A percentile compares a stretch with the other conserved stretches of the same genome.
phyloP scores from a whole-genome alignment of 1,140 invertebrate genomes.

The Gyrodactylus bullatarudis region DNA sequence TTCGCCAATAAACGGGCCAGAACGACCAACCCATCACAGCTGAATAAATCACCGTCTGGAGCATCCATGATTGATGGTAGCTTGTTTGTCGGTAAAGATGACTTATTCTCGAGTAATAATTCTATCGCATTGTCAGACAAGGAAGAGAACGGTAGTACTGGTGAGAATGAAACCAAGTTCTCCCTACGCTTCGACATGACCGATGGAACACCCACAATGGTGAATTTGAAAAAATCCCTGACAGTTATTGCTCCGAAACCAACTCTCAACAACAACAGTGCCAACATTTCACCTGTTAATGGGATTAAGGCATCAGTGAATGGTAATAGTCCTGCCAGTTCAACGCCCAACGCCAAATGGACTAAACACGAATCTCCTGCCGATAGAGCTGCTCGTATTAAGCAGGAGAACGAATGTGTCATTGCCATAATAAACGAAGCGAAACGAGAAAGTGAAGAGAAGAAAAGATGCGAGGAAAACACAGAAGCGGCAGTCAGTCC shows the following conservation, averaged over 20 bases:
- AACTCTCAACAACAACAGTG: background rate
- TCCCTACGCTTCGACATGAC: background rate
- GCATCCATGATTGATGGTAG: background rate
- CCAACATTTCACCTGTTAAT: background rate
- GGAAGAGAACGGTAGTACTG: background rate
- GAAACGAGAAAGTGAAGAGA: background rate
- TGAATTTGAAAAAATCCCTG: background rate
- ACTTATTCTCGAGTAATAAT: background rate
- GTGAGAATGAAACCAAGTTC: background rate
- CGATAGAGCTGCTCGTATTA: background rate
- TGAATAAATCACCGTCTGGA: background rate
- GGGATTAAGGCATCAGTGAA: background rate
- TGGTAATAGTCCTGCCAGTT: background rate
- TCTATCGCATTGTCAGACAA: background rate
- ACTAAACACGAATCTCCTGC: background rate
- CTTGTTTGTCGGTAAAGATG: too few relatives aligned
- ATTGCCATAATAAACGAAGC: background rate
- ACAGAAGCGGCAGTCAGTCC: too few relatives aligned
- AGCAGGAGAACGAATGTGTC: background rate
- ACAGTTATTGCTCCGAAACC: background rate
- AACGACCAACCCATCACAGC: background rate
- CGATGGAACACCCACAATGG: background rate
- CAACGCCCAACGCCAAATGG: background rate
- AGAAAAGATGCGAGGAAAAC: background rate
- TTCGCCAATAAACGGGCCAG: constrained; percentile 5